phyloP scores from a whole-genome alignment of 2,888 invertebrate species.

The Aporophyla nigra region DNA sequence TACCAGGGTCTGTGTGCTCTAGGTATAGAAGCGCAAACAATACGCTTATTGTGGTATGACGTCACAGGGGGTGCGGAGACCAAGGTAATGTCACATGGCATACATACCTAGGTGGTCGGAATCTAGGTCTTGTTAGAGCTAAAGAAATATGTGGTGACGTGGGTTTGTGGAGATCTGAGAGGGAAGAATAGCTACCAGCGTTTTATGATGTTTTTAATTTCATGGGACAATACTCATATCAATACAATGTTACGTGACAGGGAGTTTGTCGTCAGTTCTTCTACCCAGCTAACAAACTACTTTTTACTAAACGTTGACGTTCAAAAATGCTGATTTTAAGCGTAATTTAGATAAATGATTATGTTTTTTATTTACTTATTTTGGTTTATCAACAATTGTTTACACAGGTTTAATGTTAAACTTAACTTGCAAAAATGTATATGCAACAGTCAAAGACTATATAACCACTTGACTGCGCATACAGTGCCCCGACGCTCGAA shows the following conservation, averaged over 20 bases:
- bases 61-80: conserved; percentile 48
- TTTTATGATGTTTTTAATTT: not conserved
- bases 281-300: not conserved
- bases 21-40: conserved; percentile 39
- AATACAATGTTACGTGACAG: too few species aligned
- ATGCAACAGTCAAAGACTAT: too few species aligned
- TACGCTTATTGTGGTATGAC: conserved; percentile 39
- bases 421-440: too few species aligned
- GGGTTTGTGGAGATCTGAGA: not conserved
- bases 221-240: not conserved
- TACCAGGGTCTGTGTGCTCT: conserved; percentile 35
- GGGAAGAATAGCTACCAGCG: not conserved
- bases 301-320: too few species aligned
- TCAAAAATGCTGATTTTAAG: not conserved
- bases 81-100: conserved; percentile 42
- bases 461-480: too few species aligned
- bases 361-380: not conserved
- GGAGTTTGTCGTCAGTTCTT: too few species aligned
- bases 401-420: too few species aligned
- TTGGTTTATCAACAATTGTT: too few species aligned
- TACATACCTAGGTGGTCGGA: conserved; percentile 10
- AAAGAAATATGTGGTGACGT: not conserved
- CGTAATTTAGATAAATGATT: not conserved
- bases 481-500: too few species aligned
- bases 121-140: conserved; percentile 48